Base-by-base conservation (phyloP, 2,797 vertebrate genomes). In the Centropyge bicolor region DNA sequence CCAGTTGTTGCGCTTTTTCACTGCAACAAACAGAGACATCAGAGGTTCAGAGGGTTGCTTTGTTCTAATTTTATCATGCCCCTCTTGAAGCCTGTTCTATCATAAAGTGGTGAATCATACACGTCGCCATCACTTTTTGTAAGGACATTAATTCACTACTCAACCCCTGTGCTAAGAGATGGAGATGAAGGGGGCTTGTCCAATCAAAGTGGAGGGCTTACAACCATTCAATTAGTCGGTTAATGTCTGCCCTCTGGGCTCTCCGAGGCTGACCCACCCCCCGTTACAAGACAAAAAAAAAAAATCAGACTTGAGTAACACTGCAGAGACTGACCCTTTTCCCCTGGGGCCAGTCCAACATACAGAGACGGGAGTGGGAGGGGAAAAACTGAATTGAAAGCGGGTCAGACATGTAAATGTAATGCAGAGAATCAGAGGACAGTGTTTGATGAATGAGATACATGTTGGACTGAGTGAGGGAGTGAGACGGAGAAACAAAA, bases 1-100 rank as follows among this genome's bases (percentile, higher is more conserved):
- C 97, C 97, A 98, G 94, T 99, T 99, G 87, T 96, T 97, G 74
- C 98, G 95, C 92, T 94, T 97, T 92, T 99, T 99, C 97, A 99
- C 98, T 99, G 72, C 0, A 90, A 91, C 71, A 78, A 81, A 76
- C 12, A 31, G 8, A 71, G 0, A 74, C 2, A 66, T 41, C n/a
- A 0, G 31, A 60, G 45, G 48, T 82, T 85, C 11, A 70, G 4
- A 0, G 17, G 46, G 8, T 9, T 57, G 48, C 17, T 79, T 52
- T 0, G 0, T n/a, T 71, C 35, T 16, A 61, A 76, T 43, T 64
- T 41, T 5, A 73, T 78, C 16, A n/a, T 17, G 40, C 49, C 49
- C 55, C 70, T 72, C 43, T 63, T 60, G 40, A 68, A 60, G 55
- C 38, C 36, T 11, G 22, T 51, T 46, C 36, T 51, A n/a, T 35